phyloP scores from a whole-genome alignment of 1,140 invertebrate genomes.

The Hermetia illucens region DNA sequence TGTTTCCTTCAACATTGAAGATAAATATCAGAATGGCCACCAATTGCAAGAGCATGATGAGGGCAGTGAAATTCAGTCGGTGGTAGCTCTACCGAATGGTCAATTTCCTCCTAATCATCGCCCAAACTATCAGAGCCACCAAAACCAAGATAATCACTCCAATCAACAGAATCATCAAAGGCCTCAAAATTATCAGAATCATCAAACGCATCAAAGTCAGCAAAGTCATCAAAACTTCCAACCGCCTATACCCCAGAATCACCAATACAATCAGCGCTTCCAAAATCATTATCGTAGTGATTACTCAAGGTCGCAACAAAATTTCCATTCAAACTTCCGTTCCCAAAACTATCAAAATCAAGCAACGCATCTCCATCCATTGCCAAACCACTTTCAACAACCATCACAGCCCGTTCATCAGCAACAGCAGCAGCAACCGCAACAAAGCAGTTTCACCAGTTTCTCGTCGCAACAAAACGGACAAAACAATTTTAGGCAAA shows the following conservation, averaged over 20 bases:
- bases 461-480: no score
- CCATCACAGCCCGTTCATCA: slow-evolving; percentile 16
- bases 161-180: neutral
- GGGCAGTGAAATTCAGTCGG: slow-evolving; percentile 40
- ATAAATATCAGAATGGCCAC: slow-evolving; percentile 35
- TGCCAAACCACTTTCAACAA: no score
- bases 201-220: slow-evolving; percentile 18
- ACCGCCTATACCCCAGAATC: no score
- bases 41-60: slow-evolving; percentile 35
- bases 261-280: no score
- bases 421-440: slow-evolving; percentile 30
- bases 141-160: slow-evolving; percentile 3
- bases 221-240: slow-evolving; percentile 28
- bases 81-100: slow-evolving; percentile 36
- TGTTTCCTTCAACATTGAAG: slow-evolving; percentile 56
- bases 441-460: no score
- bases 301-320: slow-evolving; percentile 27
- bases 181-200: neutral
- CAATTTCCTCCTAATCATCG: slow-evolving; percentile 12
- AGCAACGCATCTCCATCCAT: slow-evolving; percentile 13
- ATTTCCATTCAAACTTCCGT: slow-evolving; percentile 25
- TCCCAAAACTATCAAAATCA: slow-evolving; percentile 15
- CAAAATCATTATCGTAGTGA: no score
- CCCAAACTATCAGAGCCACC: slow-evolving; percentile 7
- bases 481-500: no score